A percentile compares a stretch with the other conserved stretches of the same genome.
Evolutionary conservation across 2,888 invertebrate genomes (phyloP).

Genomic region (Acleris sparsana): DNA sequence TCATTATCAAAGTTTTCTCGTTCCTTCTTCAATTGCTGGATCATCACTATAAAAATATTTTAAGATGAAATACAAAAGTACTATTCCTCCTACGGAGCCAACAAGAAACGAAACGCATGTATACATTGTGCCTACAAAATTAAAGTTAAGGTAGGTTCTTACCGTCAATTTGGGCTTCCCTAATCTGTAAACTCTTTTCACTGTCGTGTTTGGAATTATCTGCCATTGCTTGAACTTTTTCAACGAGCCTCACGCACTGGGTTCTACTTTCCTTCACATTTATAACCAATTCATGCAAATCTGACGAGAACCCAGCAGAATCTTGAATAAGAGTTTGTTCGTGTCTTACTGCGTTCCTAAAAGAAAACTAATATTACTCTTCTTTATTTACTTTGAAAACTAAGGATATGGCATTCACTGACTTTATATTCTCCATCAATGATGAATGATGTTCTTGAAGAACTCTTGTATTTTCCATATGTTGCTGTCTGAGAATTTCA

Average conservation of each 20-base stretch:
- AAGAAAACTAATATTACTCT: not conserved
- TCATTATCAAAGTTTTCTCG: slow-evolving; percentile 82
- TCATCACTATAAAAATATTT: slow-evolving; percentile 76
- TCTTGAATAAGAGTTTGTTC: slow-evolving; percentile 79
- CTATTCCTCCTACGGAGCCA: no score
- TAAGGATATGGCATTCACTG: slow-evolving; percentile 37
- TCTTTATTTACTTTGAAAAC: not conserved
- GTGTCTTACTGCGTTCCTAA: slow-evolving; percentile 78
- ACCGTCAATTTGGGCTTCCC: slow-evolving; percentile 84
- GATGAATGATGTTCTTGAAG: slow-evolving; percentile 79
- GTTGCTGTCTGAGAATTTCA: slow-evolving; percentile 71
- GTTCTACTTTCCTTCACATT: slow-evolving; percentile 76
- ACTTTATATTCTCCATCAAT: slow-evolving; percentile 84
- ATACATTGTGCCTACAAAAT: not conserved
- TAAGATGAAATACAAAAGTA: not conserved
- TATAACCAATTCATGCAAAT: slow-evolving; percentile 74
- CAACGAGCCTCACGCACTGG: slow-evolving; percentile 71
- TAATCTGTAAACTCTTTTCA: slow-evolving; percentile 75
- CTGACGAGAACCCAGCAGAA: slow-evolving; percentile 75
- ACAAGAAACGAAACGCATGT: no score
- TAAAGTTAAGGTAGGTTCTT: not conserved
- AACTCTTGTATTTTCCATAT: slow-evolving; percentile 71
- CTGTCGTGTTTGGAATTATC: slow-evolving; percentile 71
- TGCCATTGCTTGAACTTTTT: slow-evolving; percentile 72
- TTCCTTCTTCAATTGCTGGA: slow-evolving; percentile 80